Evolutionary conservation across 2,888 invertebrate genomes (phyloP), one percentile per base, ranked within the genome.

Genomic region (Lasioglossum vierecki): DNA sequence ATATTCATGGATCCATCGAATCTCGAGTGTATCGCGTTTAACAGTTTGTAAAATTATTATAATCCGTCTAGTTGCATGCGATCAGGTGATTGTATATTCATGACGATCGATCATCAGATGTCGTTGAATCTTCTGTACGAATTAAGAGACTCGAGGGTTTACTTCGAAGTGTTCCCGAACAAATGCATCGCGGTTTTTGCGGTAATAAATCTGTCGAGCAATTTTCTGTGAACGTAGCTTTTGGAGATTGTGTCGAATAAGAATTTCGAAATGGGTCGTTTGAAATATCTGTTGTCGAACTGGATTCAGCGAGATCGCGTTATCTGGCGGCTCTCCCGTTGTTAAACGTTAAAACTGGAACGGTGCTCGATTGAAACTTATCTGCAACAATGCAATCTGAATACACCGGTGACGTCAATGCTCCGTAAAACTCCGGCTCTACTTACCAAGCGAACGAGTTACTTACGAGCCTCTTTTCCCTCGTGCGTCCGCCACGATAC

Each of bases 381-480:
- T 88, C 86, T 78, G 84, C 82, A 84, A 84, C 88, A 82, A 75
- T 88, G 73, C 83, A 88, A 80, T 82, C 80, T 71, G 86, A 89
- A 89, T 89, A 90, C 86, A 88, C 86, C 82, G 75, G 81, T 89
- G 89, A 89, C 90, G 89, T 89, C 89, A 89, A 84, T 90, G 80
- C 86, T 75, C 75, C 68, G 79, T 80, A 81, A 84, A 86, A 86
- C 74, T 41, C 68, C 68, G 82, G 73, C 66, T 72, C 84, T 88
- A 79, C 82, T 88, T 88, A 74, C 84, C 66, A 82, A 88, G 81
- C 75, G 80, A 46, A 60, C 79, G 66, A 78, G 76, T n/a, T 9
- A n/a, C 22, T 80, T 75, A 44, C 80, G 53, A 76, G 71, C 70
- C 79, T 73, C 79, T 60, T 80, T 83, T 83, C 80, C 75, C 87